Base-by-base conservation (phyloP, 2,888 invertebrate species). In the Poecilobothrus nobilitatus region DNA sequence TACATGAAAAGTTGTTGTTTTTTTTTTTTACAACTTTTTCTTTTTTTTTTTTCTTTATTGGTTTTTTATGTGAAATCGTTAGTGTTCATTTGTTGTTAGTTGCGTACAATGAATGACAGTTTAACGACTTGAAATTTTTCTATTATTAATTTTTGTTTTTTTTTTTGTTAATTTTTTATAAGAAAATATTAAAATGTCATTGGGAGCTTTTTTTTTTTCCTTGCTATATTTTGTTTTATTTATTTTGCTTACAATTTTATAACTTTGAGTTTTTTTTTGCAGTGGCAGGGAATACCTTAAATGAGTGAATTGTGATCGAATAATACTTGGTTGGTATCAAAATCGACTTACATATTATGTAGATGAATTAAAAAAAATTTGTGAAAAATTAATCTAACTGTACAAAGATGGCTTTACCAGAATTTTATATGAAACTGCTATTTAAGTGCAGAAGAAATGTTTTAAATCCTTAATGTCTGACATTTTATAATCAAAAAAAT, bases 21-120 rank as follows among this genome's bases (percentile, higher is more conserved):
- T 12, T 53, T 53, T 53, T 15, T 53, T 53, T 53, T 6, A 37
- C 10, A 37, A 8, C 37, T 53, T 53, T 4, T 9, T 15, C 18
- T 53, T 53, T 12, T 8, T 53, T 53, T 9, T 53, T 53, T 53
- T 15, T 27, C 27, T 27, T 27, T 27, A 27, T 27, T 27, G 27
- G 27, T 27, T 27, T 27, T 27, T 27, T 27, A 27, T 27, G 27
- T 53, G 15, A 15, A 15, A 53, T 53, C 15, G 53, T 53, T 53
- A 53, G 15, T 53, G 53, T 53, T 53, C 53, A 18, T 53, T 53
- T 53, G 53, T 53, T 53, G 18, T 53, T 27, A 12, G 15, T 53
- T 53, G 53, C 53, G n/a, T 53, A 53, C 53, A n/a, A 53, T 53
- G 53, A 53, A 53, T 53, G 53, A 53, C 53, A 53, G 53, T 53